Conservation (phyloP, 2,888 invertebrate genomes). For the Neoscelio sp. region DNA sequence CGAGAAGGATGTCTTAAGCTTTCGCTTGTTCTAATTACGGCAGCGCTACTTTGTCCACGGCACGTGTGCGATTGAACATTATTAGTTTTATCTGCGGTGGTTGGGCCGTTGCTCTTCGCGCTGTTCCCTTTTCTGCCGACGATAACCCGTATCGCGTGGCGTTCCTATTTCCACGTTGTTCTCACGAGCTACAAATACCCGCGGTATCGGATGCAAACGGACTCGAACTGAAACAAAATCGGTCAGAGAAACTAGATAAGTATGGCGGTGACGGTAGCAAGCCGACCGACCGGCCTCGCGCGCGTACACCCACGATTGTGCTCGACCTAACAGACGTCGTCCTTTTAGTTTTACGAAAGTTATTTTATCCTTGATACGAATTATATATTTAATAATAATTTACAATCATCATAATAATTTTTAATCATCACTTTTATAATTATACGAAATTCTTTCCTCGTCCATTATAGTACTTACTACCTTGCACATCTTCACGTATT, state of each 20-base stretch:
- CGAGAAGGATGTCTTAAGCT: slow-evolving; percentile 43
- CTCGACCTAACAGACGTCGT: slow-evolving; percentile 19
- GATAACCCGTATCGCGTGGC: slow-evolving; percentile 68
- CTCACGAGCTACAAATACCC: slow-evolving; percentile 71
- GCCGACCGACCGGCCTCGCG: slow-evolving; percentile 37
- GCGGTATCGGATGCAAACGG: slow-evolving; percentile 64
- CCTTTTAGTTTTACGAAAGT: slow-evolving; percentile 45
- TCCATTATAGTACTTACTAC: no score
- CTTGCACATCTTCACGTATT: no score
- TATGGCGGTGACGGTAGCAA: slow-evolving; percentile 65
- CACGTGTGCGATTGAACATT: slow-evolving; percentile 50
- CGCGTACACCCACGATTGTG: slow-evolving; percentile 54
- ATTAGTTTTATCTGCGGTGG: slow-evolving; percentile 60
- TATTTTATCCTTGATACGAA: no score
- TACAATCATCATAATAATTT: no score
- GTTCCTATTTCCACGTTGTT: slow-evolving; percentile 72
- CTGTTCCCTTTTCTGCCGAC: slow-evolving; percentile 55
- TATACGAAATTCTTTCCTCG: no score
- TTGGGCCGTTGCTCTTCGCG: slow-evolving; percentile 50
- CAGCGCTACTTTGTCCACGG: slow-evolving; percentile 35
- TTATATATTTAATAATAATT: no score
- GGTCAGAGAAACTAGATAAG: slow-evolving; percentile 78
- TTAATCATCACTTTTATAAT: no score
- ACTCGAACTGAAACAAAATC: slow-evolving; percentile 73
- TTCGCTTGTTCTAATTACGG: slow-evolving; percentile 58